Evolutionary conservation across 2,113 vertebrate genomes (phyloP), one percentile per base, ranked within the genome.

Genomic region (Empidonax alnorum): DNA sequence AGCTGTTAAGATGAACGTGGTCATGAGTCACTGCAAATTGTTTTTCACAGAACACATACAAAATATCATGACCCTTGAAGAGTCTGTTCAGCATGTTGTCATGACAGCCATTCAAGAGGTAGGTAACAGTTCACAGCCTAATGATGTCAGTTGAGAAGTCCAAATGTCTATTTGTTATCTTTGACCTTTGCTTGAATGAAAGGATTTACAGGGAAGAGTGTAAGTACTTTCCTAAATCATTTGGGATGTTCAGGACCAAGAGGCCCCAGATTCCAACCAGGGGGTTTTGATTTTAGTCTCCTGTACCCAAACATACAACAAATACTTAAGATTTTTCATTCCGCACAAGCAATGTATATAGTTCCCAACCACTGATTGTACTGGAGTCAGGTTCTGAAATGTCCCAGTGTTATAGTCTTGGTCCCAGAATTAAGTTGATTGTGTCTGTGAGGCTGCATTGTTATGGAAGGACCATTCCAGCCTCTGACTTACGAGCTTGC

Each of bases 71-170:
- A 99, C 99, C 27, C 94, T 99, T 87, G 99, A 99, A 90, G 99
- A 99, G 83, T 99, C 99, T 84, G 99, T 99, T 81, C 99, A 99
- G 30, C 99, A 99, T 55, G 99, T 99, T 93, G 99, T 99, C 68
- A 99, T 99, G 99, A 99, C 99, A 63, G 99, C 99, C 93, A 99
- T 99, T 97, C 99, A 99, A 77, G 99, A 99, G 98, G 99, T 99
- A 84, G 97, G 96, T 78, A 76, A 24, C 37, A 79, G 46, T 62
- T 94, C 37, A 31, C 10, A 74, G 42, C 46, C 42, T 80, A 49
- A 16, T 66, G 58, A 55, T 79, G 18, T 69, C 56, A 73, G 3
- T 1, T 83, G 46, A 78, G 42, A 62, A 81, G 11, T 58, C 53
- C 5, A 4, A 37, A 49, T 33, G 28, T 12, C 21, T 31, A 16